Percentiles rank a stretch among this genome's conserved stretches.
Evolutionary conservation across 2,113 vertebrate species (phyloP).

Genomic region (Nesogale talazaci): DNA sequence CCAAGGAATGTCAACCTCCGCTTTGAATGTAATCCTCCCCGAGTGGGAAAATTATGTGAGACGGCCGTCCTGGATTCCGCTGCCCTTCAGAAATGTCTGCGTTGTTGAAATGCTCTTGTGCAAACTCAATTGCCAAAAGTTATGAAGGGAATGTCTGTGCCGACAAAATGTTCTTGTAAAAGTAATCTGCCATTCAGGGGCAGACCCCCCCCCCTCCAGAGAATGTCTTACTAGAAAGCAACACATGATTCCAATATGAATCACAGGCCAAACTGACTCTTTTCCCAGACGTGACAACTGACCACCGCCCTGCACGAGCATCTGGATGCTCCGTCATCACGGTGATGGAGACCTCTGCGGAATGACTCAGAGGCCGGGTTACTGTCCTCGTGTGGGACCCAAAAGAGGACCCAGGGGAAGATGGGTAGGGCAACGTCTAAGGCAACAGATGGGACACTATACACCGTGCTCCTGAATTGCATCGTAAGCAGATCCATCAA

Average conservation of each 20-base stretch:
- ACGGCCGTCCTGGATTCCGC: conserved; percentile 43
- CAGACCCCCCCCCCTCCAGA: conserved; percentile 62
- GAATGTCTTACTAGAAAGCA: conserved; percentile 83
- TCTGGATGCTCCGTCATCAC: neutral
- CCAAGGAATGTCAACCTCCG: conserved; percentile 34
- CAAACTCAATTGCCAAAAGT: conserved; percentile 76
- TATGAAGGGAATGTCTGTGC: conserved; percentile 67
- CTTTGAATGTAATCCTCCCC: conserved; percentile 26
- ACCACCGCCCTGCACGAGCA: conserved; percentile 1
- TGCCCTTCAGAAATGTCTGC: conserved; percentile 53
- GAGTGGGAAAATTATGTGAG: conserved; percentile 65
- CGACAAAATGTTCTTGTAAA: conserved; percentile 67
- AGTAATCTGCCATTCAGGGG: conserved; percentile 61
- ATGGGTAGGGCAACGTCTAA: conserved; percentile 1
- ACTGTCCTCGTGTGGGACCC: neutral
- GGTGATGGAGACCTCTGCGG: neutral
- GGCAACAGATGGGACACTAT: neutral
- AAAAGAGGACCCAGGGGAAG: neutral
- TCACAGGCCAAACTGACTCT: conserved; percentile 63
- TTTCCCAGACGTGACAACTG: conserved; percentile 68
- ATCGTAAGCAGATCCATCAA: conserved; percentile 27
- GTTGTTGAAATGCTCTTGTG: conserved; percentile 55
- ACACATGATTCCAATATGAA: conserved; percentile 71
- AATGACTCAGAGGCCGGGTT: neutral
- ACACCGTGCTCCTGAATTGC: neutral